Evolutionary conservation across 1,140 invertebrate genomes (phyloP), one percentile per base, ranked within the genome.

Genomic region (Lordiphosa mommai): DNA sequence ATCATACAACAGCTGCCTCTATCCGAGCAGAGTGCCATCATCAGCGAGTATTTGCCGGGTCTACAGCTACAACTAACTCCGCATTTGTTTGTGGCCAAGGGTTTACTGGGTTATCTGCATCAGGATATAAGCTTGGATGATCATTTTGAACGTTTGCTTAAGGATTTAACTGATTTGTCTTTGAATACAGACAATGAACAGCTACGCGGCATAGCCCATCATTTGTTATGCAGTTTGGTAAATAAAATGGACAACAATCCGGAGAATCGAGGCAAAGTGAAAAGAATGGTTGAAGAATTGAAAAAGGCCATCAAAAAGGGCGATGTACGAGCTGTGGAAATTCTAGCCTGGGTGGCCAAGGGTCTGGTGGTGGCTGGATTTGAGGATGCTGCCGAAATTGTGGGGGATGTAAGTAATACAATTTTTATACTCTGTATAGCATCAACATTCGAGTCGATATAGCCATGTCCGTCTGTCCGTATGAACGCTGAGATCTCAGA

Each of bases 191-290:
- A 87, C 8, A 66, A 88, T 9, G 76, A 86, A 32, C 53, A 77
- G 23, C 13, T 87, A 29, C 74, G 84, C 5, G 36, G 33, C 4
- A 73, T 82, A 10, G 68, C 80, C 4, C 77, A 87, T 61, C 82
- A 79, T 13, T 53, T 89, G 50, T 53, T 89, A 7, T 89, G 88
- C 32, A 88, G 85, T 32, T 41, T 89, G 55, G 79, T 88, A 12
- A 89, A 89, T 27, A 88, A 86, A 47, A 76, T 73, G 48, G 76
- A 86, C 7, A 48, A 64, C 7, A 72, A 46, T 3, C 41, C 61
- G 4, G 34, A 44, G 6, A 88, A 88, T 37, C 57, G 56, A 1
- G 23, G 37, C 0, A 68, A 73, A 23, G 41, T 89, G 1, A 68
- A 59, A 10, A 68, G 65, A 6, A 66, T 73, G 6, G 51, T 74